Base-by-base conservation (phyloP, 1,140 invertebrate genomes). In the Pinna nobilis region DNA sequence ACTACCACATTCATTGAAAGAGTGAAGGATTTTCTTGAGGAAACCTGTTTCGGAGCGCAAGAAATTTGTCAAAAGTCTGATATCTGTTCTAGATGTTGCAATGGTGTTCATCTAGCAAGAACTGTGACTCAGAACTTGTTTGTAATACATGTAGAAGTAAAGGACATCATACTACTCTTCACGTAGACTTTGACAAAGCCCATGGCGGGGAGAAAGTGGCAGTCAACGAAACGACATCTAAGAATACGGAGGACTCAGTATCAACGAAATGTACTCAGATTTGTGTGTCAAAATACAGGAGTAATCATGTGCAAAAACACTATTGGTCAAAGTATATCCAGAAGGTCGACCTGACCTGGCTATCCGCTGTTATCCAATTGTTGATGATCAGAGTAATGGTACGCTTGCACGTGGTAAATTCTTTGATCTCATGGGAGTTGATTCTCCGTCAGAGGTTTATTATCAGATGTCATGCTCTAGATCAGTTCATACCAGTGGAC, bases 351-450 rank as follows among this genome's bases (percentile, higher is more conserved):
- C 65, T 30, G 57, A 57, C 35, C 15, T 55, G 15, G 20, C 59
- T 18, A 11, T 63, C 11, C 20, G 30, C 23, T 32, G 18, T 15
- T 70, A 75, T 49, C 60, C 59, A 15, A 64, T 70, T 3, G 70
- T 75, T 23, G 73, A 75, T 47, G 73, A 75, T n/a, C 73, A 75
- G 55, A 69, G 66, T 32, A 75, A 75, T 35, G 23, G 47, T 1
- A 64, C 73, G 2, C 51, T 75, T 18, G 73, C 59, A 30, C 28
- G 6, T 13, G 39, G 59, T n/a, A 37, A 55, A 20, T 61, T 75
- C 15, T 69, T 74, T 13, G 49, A 63, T n/a, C n/a, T n/a, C n/a
- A 44, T 44, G 39, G 39, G 39, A 44, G 39, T 44, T 11, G n/a
- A 44, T 44, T 44, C 39, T 44, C 9, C n/a, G 9, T n/a, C 39